These are phyloP conservation scores for Sogatella furcifera DNA, from an alignment of 1,140 invertebrate genomes.

Conservation along the genomic window DNA sequence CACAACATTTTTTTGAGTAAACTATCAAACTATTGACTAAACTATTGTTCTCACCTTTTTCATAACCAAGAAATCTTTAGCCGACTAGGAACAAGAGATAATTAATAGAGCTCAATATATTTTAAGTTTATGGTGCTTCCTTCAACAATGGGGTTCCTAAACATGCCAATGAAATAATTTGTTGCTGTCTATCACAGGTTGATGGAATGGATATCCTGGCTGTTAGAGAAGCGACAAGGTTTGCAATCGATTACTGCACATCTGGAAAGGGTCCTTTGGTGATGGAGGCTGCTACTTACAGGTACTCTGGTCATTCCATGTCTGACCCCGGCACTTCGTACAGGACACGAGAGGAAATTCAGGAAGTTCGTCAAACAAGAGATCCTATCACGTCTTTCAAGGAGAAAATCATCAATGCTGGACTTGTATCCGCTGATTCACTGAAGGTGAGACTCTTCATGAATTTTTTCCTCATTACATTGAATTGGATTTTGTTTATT, in stretches of 20 bases:
- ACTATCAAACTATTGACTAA: no score
- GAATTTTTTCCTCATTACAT: no score
- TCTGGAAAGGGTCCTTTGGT: constrained; percentile 82
- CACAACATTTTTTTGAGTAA: no score
- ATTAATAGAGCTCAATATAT: no score
- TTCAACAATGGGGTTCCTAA: no score
- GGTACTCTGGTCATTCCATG: constrained; percentile 69
- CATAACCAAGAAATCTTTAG: no score
- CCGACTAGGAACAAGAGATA: no score
- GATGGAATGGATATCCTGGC: constrained; percentile 97
- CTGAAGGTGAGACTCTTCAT: constrained; percentile 47
- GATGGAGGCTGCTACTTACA: constrained; percentile 78
- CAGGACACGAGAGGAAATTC: constrained; percentile 76
- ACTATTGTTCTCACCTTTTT: no score
- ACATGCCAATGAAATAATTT: no score
- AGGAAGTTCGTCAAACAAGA: constrained; percentile 75
- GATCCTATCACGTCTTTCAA: constrained; percentile 85
- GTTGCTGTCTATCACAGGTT: constrained; percentile 40
- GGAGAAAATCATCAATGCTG: constrained; percentile 56
- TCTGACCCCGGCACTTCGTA: constrained; percentile 72
- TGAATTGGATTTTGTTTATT: no score
- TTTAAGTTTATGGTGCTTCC: no score
- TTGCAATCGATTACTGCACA: constrained; percentile 65
- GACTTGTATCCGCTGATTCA: constrained; percentile 61
- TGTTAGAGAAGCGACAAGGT: constrained; percentile 76